Evolutionary conservation across 2,888 invertebrate genomes (phyloP).

Genomic region (Alitta virens): DNA sequence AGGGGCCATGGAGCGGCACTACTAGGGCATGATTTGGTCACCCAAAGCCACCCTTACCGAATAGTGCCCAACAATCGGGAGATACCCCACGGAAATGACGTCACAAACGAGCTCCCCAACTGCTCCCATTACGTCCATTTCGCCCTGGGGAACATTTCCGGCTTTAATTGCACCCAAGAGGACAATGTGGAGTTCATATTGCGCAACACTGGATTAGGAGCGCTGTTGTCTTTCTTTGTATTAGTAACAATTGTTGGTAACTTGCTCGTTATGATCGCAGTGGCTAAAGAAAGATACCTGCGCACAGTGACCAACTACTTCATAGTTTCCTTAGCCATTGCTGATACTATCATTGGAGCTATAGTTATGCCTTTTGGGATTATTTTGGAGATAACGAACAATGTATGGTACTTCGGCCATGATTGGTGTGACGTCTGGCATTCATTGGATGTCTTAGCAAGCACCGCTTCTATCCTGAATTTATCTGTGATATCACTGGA

Average conservation of each 20-base stretch:
- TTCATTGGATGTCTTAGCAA: conserved; percentile 92
- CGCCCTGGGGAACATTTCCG: neutral
- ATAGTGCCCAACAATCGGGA: too few species aligned
- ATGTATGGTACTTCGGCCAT: conserved; percentile 84
- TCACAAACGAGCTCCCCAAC: neutral
- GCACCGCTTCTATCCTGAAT: conserved; percentile 95
- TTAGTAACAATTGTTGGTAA: conserved; percentile 94
- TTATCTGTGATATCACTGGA: conserved; percentile 95
- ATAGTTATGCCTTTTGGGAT: conserved; percentile 91
- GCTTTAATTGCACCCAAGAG: neutral
- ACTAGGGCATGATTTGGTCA: too few species aligned
- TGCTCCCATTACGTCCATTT: neutral
- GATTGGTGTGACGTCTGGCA: conserved; percentile 98
- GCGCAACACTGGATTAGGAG: conserved; percentile 58
- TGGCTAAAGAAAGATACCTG: conserved; percentile 86
- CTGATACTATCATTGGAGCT: conserved; percentile 91
- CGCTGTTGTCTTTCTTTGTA: conserved; percentile 81
- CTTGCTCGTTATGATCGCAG: conserved; percentile 88
- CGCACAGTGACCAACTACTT: conserved; percentile 98
- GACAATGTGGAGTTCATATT: neutral
- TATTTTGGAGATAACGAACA: conserved; percentile 44
- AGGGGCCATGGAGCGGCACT: too few species aligned
- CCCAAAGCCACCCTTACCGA: too few species aligned
- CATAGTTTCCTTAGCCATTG: conserved; percentile 93
- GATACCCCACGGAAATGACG: too few species aligned